A percentile compares a stretch with the other conserved stretches of the same genome.
phyloP scores from a whole-genome alignment of 2,113 vertebrate species.

The Paracyprichromis sp. region DNA sequence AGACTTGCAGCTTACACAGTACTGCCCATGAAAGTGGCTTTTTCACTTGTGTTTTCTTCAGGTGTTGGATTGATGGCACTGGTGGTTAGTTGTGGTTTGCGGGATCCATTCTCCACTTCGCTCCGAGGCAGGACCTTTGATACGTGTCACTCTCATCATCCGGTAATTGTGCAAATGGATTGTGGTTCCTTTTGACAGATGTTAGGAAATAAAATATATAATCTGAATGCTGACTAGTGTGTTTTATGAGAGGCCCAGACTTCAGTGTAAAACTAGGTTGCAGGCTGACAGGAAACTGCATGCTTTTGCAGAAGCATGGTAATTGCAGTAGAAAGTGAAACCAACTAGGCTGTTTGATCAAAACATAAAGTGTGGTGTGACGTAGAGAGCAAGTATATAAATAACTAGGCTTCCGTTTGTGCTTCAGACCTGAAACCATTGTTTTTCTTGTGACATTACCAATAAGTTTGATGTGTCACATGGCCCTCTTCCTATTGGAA shows the following conservation, averaged over 20 bases:
- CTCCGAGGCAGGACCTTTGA: neutral
- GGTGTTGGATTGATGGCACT: neutral
- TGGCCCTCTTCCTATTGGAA: too few species aligned
- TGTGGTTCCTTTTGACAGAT: neutral
- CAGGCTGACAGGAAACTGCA: neutral
- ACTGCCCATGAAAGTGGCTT: neutral
- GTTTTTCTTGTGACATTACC: too few species aligned
- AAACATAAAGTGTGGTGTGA: neutral
- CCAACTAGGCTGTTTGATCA: neutral
- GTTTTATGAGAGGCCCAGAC: neutral
- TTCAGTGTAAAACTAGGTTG: neutral
- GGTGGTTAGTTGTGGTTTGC: neutral
- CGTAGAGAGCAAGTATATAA: neutral
- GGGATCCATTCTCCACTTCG: neutral
- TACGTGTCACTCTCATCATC: neutral
- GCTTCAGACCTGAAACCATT: neutral
- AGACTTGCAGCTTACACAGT: neutral
- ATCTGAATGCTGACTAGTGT: neutral
- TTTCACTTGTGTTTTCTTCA: neutral
- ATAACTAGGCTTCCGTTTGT: neutral
- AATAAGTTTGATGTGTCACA: too few species aligned
- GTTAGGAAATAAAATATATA: neutral
- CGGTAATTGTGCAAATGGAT: neutral
- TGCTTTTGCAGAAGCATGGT: neutral
- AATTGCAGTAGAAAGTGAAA: neutral